Evolutionary conservation across 2,888 invertebrate genomes (phyloP).

Genomic region (Callinectes sapidus): DNA sequence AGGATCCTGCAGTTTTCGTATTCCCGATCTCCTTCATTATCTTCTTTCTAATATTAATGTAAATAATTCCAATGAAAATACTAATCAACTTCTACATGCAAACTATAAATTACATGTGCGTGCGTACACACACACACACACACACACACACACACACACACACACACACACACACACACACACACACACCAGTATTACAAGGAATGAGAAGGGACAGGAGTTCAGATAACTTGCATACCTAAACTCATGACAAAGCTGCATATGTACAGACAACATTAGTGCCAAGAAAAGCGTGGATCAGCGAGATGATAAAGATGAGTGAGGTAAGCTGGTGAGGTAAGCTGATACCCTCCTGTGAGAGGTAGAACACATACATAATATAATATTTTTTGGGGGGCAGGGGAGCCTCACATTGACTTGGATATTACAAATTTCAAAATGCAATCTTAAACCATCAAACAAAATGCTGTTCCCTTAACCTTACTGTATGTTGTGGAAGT

Average conservation of each 20-base stretch:
- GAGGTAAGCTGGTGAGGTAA: conserved; percentile 11
- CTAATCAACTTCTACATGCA: neutral
- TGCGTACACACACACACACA: neutral
- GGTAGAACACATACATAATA: neutral
- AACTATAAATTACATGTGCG: neutral
- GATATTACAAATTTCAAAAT: neutral
- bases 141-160: conserved; percentile 35
- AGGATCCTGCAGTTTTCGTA: neutral
- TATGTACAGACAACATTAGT: neutral
- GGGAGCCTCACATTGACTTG: neutral
- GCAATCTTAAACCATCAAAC: neutral
- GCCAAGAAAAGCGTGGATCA: neutral
- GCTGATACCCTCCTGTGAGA: conserved; percentile 4
- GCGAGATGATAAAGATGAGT: neutral
- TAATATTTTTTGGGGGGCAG: neutral
- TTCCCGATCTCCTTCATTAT: neutral
- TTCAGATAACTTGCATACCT: neutral
- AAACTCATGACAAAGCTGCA: neutral
- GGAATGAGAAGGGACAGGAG: neutral
- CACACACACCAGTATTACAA: neutral
- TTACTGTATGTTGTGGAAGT: neutral
- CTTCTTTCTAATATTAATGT: neutral
- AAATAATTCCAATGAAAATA: neutral
- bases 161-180: conserved; percentile 36
- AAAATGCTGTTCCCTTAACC: neutral